Conservation (phyloP, 2,888 invertebrate genomes). For the Sinopyrophorus schimmeli region DNA sequence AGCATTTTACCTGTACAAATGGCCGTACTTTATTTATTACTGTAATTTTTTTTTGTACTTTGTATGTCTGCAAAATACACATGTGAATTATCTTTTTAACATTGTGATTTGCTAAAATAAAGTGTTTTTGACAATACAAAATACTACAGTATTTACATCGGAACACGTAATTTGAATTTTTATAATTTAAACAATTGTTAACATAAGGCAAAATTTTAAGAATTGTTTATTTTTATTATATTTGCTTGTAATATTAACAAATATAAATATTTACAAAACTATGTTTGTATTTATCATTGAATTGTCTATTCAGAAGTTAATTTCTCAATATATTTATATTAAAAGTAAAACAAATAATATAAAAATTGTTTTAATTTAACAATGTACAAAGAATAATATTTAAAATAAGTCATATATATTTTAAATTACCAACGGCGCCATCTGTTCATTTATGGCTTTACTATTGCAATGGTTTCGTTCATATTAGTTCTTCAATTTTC, state of each 20-base stretch:
- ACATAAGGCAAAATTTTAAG: constrained; percentile 44
- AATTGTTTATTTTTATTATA: constrained; percentile 43
- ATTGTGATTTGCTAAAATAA: constrained; percentile 19
- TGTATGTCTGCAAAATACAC: constrained; percentile 13
- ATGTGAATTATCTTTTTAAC: constrained; percentile 17
- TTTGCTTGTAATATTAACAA: constrained; percentile 38
- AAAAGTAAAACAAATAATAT: too few relatives aligned
- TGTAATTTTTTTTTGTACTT: constrained; percentile 15
- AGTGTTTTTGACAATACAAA: constrained; percentile 28
- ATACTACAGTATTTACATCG: constrained; percentile 25
- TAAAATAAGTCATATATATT: too few relatives aligned
- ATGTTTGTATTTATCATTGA: too few relatives aligned
- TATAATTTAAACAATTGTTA: constrained; percentile 43
- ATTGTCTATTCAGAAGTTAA: too few relatives aligned
- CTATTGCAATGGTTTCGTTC: too few relatives aligned
- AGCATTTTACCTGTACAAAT: constrained; percentile 12
- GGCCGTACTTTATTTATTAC: constrained; percentile 18
- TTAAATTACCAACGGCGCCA: too few relatives aligned
- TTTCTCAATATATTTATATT: too few relatives aligned
- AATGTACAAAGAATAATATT: too few relatives aligned
- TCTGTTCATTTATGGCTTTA: too few relatives aligned
- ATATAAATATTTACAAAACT: constrained; percentile 24
- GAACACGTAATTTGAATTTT: constrained; percentile 23
- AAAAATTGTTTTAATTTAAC: too few relatives aligned
- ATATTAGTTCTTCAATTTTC: too few relatives aligned